phyloP scores from a whole-genome alignment of 2,888 invertebrate species.

The Cheilosia soror region DNA sequence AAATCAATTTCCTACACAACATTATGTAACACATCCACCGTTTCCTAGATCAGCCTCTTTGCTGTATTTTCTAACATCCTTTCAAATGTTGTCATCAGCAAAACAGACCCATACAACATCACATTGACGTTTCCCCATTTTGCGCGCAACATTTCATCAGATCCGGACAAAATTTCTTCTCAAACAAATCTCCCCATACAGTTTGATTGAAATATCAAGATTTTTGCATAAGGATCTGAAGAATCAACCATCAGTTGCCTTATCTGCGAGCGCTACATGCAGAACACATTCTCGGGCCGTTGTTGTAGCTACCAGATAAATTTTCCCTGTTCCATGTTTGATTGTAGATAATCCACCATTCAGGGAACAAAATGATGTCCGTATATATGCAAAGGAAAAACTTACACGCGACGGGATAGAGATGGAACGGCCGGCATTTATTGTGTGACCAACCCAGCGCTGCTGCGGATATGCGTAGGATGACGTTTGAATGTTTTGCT shows the following conservation, averaged over 20 bases:
- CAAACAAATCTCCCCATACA: background rate
- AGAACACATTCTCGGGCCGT: constrained; percentile 52
- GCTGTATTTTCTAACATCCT: constrained; percentile 1
- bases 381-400: constrained; percentile 6
- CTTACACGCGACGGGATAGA: constrained; percentile 32
- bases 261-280: constrained; percentile 42
- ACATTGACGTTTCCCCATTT: constrained; percentile 19
- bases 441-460: constrained; percentile 9
- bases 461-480: constrained; percentile 61
- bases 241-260: constrained; percentile 32
- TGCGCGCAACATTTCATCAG: constrained; percentile 34
- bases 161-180: background rate
- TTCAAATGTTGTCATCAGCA: constrained; percentile 33
- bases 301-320: constrained; percentile 66
- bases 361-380: constrained; percentile 31
- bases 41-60: background rate
- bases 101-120: constrained; percentile 14
- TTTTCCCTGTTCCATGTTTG: constrained; percentile 54
- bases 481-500: constrained; percentile 60
- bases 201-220: constrained; percentile 71
- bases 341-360: constrained; percentile 61
- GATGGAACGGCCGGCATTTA: background rate
- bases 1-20: constrained; percentile 19
- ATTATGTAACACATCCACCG: background rate
- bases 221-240: constrained; percentile 65